These are phyloP conservation scores for Dunckerocampus dactyliophorus DNA, from an alignment of 2,113 vertebrate species.

Conservation along the genomic window DNA sequence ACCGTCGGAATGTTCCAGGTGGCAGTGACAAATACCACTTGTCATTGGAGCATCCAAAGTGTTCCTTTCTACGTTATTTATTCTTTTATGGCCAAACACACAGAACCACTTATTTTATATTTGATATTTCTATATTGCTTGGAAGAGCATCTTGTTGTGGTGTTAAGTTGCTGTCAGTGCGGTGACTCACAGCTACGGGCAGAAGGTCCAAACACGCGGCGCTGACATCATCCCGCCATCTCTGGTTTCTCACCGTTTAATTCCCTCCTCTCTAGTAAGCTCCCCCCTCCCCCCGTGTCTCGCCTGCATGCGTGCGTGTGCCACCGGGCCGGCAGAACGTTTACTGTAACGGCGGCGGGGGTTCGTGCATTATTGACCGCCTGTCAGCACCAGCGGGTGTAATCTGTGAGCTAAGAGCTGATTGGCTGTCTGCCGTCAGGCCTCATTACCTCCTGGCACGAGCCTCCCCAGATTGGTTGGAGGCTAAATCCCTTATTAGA, in stretches of 20 bases:
- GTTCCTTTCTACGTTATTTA: no score
- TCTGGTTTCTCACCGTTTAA: neutral
- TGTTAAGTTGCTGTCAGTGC: constrained; percentile 6
- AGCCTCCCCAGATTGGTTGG: constrained; percentile 44
- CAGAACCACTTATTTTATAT: neutral
- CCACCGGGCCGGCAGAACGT: neutral
- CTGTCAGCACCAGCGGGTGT: constrained; percentile 18
- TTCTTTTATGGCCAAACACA: no score
- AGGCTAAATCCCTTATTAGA: constrained; percentile 34
- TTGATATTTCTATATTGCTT: neutral
- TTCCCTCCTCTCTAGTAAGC: neutral
- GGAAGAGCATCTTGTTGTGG: neutral
- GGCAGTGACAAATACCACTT: no score
- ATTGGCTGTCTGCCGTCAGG: constrained; percentile 45
- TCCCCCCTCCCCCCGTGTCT: neutral
- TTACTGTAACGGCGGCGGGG: constrained; percentile 17
- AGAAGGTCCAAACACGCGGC: constrained; percentile 22
- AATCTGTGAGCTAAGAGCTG: constrained; percentile 21
- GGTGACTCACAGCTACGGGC: constrained; percentile 43
- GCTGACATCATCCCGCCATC: constrained; percentile 43
- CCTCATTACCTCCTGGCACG: constrained; percentile 43
- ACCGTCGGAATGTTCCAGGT: no score
- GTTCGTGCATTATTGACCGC: constrained; percentile 52
- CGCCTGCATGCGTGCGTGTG: neutral
- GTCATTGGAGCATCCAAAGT: no score